A percentile compares a stretch with the other conserved stretches of the same genome.
Evolutionary conservation across 1,140 invertebrate species (phyloP).

Genomic region (Alviniconcha marisindica): DNA sequence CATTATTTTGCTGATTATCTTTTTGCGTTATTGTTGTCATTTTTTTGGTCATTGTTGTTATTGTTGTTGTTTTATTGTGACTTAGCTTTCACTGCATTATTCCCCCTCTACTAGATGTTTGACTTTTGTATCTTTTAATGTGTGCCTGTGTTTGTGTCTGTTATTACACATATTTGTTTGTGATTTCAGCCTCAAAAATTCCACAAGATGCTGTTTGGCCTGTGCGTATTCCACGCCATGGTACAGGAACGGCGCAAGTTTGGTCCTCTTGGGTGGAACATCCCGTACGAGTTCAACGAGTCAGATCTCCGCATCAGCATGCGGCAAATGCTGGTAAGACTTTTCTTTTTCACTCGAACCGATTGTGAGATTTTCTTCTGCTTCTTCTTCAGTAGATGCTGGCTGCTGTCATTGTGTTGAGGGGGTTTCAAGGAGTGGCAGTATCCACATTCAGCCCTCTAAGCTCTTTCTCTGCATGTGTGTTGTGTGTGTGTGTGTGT

Average conservation of each 20-base stretch:
- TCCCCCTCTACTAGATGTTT: no score
- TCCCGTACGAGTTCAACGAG: constrained; percentile 77
- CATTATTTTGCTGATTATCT: no score
- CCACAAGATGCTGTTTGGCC: constrained; percentile 76
- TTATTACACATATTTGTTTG: constrained; percentile 1
- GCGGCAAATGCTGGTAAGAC: constrained; percentile 75
- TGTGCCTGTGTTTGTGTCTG: not conserved
- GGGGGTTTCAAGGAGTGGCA: no score
- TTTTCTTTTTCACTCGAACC: no score
- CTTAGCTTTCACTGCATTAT: no score
- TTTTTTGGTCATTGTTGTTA: no score
- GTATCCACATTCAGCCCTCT: no score
- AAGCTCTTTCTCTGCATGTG: no score
- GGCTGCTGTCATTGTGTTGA: not conserved
- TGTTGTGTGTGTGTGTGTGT: not conserved
- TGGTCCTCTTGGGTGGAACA: constrained; percentile 77
- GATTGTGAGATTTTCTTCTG: not conserved
- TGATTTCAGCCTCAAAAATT: constrained; percentile 67
- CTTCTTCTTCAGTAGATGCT: not conserved
- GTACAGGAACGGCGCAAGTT: constrained; percentile 77
- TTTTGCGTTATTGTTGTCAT: no score
- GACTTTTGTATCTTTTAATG: no score
- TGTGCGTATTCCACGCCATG: constrained; percentile 77
- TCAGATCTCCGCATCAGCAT: constrained; percentile 76
- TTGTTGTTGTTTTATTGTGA: no score